Base-by-base conservation (phyloP, 2,888 invertebrate species). In the Ornithoptera alexandrae region DNA sequence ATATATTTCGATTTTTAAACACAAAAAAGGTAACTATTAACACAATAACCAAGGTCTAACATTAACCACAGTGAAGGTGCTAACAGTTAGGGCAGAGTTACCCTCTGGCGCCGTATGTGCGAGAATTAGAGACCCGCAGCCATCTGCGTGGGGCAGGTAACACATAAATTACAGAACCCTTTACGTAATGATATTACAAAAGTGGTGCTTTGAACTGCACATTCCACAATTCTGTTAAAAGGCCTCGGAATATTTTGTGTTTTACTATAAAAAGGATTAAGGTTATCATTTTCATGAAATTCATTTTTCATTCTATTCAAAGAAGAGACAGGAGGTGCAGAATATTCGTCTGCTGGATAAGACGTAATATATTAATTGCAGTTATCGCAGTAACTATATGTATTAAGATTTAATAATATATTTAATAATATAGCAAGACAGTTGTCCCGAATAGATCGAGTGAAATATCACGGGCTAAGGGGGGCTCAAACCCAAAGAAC, bases 151-250 rank as follows among this genome's bases (percentile, higher is more conserved):
- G 78, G 87, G 88, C 88, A 88, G 85, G 86, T 87, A 81, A 79
- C 83, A 85, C 83, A 86, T 90, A 89, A 87, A 89, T 88, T 86
- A 78, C 75, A 71, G 76, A 77, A 83, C 85, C 88, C 84, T 86
- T 87, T 86, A 79, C 82, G 82, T 81, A 77, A 78, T 81, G 81
- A 82, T 82, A 85, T 84, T 84, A 85, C 84, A 82, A 84, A 86
- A 86, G 84, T 86, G 81, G 82, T 83, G 78, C 81, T 81, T 66
- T 50, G 59, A 17, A 42, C 20, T 36, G 36, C 63, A 73, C 76
- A 78, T 78, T 81, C 73, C 77, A 77, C 79, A 81, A 76, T 79
- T 74, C 72, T 75, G 73, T 74, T 73, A 71, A 73, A 74, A 74
- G 72, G 17, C 4, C 42, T 20, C 18, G 17, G 20, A 57, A 57